phyloP scores from a whole-genome alignment of 2,113 vertebrate genomes.

The Sigmodon hispidus region DNA sequence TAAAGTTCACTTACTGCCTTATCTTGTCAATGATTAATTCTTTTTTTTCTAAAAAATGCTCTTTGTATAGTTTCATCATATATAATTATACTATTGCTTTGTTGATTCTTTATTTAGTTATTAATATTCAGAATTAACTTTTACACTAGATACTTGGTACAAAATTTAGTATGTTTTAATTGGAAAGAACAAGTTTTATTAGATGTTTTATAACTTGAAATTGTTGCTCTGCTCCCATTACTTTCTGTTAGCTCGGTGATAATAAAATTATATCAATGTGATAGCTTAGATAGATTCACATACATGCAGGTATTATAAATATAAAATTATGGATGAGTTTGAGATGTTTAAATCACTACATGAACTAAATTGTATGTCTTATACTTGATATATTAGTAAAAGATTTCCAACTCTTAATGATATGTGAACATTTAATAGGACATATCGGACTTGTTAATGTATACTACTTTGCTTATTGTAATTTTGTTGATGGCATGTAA shows the following conservation, averaged over 20 bases:
- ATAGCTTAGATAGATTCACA: neutral
- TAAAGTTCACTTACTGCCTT: neutral
- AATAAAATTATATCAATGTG: neutral
- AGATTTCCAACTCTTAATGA: neutral
- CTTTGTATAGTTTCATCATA: neutral
- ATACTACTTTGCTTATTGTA: neutral
- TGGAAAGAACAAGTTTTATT: conserved; percentile 42
- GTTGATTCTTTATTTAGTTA: neutral
- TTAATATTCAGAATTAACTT: neutral
- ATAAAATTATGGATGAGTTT: neutral
- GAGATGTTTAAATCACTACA: neutral
- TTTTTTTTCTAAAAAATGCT: no score
- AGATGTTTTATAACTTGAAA: conserved; percentile 38
- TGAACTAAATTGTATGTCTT: neutral
- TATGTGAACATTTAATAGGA: neutral
- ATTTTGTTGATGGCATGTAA: neutral
- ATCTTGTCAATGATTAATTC: neutral
- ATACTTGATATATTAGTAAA: neutral
- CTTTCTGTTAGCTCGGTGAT: neutral
- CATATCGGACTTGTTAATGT: neutral
- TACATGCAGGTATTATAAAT: neutral
- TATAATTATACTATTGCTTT: neutral
- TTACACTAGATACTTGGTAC: neutral
- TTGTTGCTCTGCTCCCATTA: neutral
- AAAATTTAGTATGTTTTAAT: conserved; percentile 1